phyloP scores from a whole-genome alignment of 2,888 invertebrate genomes.

The Microctonus aethiopoides region DNA sequence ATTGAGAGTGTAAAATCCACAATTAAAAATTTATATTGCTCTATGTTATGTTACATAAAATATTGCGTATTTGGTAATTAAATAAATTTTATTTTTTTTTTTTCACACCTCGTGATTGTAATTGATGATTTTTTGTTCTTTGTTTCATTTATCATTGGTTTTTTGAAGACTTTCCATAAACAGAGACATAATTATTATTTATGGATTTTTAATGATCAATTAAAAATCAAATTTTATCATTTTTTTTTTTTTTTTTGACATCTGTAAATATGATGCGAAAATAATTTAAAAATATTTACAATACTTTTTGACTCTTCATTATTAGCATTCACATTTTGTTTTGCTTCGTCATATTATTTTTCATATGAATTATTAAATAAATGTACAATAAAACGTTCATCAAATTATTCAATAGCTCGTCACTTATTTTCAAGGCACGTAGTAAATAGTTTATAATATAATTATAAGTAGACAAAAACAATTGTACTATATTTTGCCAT shows the following conservation, averaged over 20 bases:
- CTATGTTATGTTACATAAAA: neutral
- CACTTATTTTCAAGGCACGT: conserved; percentile 4
- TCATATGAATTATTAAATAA: neutral
- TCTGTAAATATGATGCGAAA: neutral
- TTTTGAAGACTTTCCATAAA: neutral
- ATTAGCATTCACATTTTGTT: neutral
- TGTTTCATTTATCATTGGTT: neutral
- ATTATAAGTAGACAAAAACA: neutral
- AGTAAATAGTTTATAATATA: neutral
- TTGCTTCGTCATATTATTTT: neutral
- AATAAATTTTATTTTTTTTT: neutral
- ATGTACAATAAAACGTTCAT: neutral
- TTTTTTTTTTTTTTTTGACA: neutral
- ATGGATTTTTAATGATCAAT: neutral
- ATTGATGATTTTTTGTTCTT: neutral
- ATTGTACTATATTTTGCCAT: neutral
- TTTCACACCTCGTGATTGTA: neutral
- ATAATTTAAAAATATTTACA: neutral
- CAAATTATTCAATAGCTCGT: neutral
- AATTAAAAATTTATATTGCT: neutral
- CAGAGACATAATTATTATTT: neutral
- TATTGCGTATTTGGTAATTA: neutral
- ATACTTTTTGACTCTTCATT: neutral
- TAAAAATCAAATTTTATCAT: no score
- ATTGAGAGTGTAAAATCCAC: neutral